These are phyloP conservation scores for Conchocele bisecta DNA, from an alignment of 2,888 invertebrate genomes.

Conservation along the genomic window DNA sequence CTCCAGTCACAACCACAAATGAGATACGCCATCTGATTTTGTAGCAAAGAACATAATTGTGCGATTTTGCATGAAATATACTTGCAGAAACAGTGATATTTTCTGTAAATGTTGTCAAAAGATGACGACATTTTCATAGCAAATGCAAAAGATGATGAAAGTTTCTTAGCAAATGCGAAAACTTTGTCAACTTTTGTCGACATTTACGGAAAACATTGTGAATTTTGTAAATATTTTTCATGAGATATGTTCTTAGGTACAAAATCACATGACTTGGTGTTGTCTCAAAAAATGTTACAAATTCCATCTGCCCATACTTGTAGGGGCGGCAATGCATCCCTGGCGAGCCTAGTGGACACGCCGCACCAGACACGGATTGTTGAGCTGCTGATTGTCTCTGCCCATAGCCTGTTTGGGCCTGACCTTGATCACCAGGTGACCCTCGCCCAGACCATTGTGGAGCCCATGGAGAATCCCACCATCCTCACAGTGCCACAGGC, in stretches of 20 bases:
- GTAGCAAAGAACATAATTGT: too few relatives aligned
- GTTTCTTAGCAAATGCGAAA: too few relatives aligned
- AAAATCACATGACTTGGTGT: neutral
- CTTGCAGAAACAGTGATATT: too few relatives aligned
- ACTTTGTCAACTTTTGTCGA: too few relatives aligned
- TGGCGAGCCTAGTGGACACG: conserved; percentile 85
- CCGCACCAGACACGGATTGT: conserved; percentile 85
- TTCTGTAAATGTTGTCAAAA: neutral
- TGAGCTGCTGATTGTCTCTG: conserved; percentile 84
- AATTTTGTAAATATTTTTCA: neutral
- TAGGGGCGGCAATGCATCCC: conserved; percentile 83
- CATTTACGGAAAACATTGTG: neutral
- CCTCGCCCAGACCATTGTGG: conserved; percentile 70
- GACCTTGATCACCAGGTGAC: conserved; percentile 70
- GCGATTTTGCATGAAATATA: too few relatives aligned
- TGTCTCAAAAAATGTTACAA: neutral
- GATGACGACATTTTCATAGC: too few relatives aligned
- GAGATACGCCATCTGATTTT: too few relatives aligned
- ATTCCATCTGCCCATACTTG: conserved; percentile 16
- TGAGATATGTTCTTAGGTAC: too few relatives aligned
- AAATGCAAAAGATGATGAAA: too few relatives aligned
- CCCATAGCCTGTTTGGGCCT: conserved; percentile 69
- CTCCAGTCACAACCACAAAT: too few relatives aligned
- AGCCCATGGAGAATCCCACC: conserved; percentile 52
- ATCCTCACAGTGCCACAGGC: conserved; percentile 6